These are phyloP conservation scores for Chaenocephalus aceratus DNA, from an alignment of 2,113 vertebrate genomes.

Conservation along the genomic window DNA sequence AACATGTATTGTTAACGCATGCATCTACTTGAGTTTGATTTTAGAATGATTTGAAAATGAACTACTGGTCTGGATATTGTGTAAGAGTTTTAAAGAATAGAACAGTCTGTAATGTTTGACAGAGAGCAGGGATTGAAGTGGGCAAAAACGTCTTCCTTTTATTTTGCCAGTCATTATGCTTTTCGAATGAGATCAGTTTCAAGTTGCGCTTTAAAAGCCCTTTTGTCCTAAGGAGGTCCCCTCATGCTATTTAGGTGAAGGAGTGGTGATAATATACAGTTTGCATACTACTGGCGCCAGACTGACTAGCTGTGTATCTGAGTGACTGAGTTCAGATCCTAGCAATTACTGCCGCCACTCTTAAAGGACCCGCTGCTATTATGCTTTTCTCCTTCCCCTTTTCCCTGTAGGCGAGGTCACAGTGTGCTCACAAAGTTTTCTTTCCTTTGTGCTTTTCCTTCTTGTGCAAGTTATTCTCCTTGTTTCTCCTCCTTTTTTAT, in stretches of 20 bases:
- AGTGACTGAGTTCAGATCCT: conserved; percentile 91
- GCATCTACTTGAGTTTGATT: neutral
- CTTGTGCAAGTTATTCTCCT: conserved; percentile 51
- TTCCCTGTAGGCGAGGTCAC: conserved; percentile 79
- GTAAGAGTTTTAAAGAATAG: conserved; percentile 33
- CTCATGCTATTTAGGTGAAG: conserved; percentile 91
- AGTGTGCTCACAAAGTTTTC: conserved; percentile 71
- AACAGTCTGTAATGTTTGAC: conserved; percentile 59
- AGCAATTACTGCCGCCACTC: conserved; percentile 93
- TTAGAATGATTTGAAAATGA: conserved; percentile 3
- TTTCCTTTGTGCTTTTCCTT: conserved; percentile 68
- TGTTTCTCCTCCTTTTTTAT: conserved; percentile 33
- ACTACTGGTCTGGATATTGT: neutral
- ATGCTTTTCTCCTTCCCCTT: conserved; percentile 74
- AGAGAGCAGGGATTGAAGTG: conserved; percentile 72
- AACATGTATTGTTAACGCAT: neutral
- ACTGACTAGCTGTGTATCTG: conserved; percentile 93
- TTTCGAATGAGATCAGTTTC: conserved; percentile 93
- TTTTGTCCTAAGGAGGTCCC: conserved; percentile 88
- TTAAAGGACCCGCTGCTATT: conserved; percentile 91
- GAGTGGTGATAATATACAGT: conserved; percentile 97
- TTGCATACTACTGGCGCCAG: conserved; percentile 97
- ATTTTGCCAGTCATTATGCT: conserved; percentile 85
- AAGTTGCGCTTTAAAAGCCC: conserved; percentile 88
- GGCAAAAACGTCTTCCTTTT: conserved; percentile 78